phyloP scores from a whole-genome alignment of 2,888 invertebrate species.

The Metalampra italica region DNA sequence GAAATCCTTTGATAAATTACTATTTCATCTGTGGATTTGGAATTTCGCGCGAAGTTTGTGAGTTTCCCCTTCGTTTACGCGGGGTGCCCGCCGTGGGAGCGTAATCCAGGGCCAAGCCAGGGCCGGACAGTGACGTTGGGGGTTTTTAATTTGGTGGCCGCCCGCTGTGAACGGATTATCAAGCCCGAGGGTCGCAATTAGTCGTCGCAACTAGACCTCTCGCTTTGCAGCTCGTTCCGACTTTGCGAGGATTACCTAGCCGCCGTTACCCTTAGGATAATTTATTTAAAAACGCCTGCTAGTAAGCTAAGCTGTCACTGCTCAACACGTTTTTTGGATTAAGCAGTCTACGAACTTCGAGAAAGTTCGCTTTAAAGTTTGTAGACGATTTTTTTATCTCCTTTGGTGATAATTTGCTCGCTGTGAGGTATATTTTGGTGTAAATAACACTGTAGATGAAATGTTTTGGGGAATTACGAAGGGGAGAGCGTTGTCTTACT shows the following conservation, averaged over 20 bases:
- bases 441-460: too few species aligned
- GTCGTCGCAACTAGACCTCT: slow-evolving; percentile 48
- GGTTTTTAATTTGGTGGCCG: slow-evolving; percentile 73
- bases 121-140: slow-evolving; percentile 40
- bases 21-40: slow-evolving; percentile 71
- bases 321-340: background rate
- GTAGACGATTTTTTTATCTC: background rate
- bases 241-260: slow-evolving; percentile 45
- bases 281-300: slow-evolving; percentile 19
- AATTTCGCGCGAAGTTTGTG: slow-evolving; percentile 56
- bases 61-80: slow-evolving; percentile 47
- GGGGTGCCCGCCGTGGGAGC: slow-evolving; percentile 13
- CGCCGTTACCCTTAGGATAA: slow-evolving; percentile 26
- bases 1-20: slow-evolving; percentile 77
- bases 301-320: background rate
- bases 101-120: slow-evolving; percentile 32
- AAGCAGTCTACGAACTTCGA: background rate
- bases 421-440: too few species aligned
- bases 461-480: too few species aligned
- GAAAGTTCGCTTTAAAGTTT: background rate
- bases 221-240: slow-evolving; percentile 25
- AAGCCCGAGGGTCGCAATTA: slow-evolving; percentile 63
- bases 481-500: too few species aligned
- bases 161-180: slow-evolving; percentile 75
- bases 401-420: too few species aligned